phyloP scores from a whole-genome alignment of 2,797 vertebrate species.

The Aldrovandia affinis region DNA sequence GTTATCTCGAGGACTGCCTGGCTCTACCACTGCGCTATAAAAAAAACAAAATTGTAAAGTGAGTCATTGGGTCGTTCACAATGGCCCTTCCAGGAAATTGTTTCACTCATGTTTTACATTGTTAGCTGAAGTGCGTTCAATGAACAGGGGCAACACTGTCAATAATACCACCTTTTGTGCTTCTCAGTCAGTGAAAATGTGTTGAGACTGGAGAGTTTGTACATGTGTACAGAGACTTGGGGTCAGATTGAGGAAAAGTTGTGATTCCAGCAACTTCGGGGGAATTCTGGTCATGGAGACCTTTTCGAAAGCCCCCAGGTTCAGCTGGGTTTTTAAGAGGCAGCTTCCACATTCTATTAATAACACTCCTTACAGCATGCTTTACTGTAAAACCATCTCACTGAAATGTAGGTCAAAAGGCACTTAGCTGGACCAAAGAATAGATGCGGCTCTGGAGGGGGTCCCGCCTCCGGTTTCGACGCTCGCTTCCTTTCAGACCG shows the following conservation, averaged over 20 bases:
- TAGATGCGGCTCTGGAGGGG: slow-evolving; percentile 37
- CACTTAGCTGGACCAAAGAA: slow-evolving; percentile 51
- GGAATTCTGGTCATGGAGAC: background rate
- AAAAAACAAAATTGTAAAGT: background rate
- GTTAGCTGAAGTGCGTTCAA: background rate
- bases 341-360: slow-evolving; percentile 39
- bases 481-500: slow-evolving; percentile 44
- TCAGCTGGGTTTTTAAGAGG: slow-evolving; percentile 24
- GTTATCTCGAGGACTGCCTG: background rate
- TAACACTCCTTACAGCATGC: slow-evolving; percentile 38
- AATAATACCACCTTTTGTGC: background rate
- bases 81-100: background rate
- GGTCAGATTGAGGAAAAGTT: background rate
- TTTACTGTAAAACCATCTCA: slow-evolving; percentile 40
- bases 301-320: background rate
- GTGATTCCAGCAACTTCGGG: background rate
- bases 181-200: background rate
- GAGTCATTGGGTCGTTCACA: background rate
- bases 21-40: background rate
- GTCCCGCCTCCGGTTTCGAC: slow-evolving; percentile 33
- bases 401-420: slow-evolving; percentile 53
- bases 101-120: background rate
- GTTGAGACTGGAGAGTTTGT: background rate
- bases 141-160: background rate
- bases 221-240: background rate